These are phyloP conservation scores for Camponotus fellah DNA, from an alignment of 2,888 invertebrate genomes.

Conservation along the genomic window DNA sequence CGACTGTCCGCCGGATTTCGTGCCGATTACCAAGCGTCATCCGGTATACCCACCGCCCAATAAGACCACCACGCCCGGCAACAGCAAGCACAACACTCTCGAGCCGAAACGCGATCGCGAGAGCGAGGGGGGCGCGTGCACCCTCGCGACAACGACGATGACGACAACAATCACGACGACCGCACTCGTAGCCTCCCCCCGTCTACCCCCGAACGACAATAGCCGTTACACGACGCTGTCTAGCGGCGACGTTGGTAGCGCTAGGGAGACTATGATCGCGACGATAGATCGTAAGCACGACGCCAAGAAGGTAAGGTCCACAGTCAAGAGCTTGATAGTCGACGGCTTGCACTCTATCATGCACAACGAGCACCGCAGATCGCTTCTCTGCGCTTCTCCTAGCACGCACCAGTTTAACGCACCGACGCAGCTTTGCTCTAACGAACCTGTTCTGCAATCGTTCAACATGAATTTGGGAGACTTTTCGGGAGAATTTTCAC, in stretches of 20 bases:
- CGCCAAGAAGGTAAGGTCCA: constrained; percentile 84
- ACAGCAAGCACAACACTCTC: constrained; percentile 76
- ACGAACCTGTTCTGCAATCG: constrained; percentile 32
- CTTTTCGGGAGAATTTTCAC: not conserved
- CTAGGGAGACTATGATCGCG: constrained; percentile 63
- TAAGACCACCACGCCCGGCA: constrained; percentile 71
- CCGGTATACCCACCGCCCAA: constrained; percentile 84
- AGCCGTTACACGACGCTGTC: constrained; percentile 45
- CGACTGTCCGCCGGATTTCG: constrained; percentile 84
- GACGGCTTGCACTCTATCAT: constrained; percentile 77
- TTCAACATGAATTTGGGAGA: not conserved
- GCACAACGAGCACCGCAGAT: constrained; percentile 61
- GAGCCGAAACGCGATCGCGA: constrained; percentile 69
- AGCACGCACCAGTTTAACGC: constrained; percentile 61
- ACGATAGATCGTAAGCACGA: constrained; percentile 71
- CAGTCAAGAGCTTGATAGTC: constrained; percentile 82
- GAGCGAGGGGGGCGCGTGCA: constrained; percentile 55
- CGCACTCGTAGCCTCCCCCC: constrained; percentile 52
- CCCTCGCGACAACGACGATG: constrained; percentile 26
- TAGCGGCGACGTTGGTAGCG: constrained; percentile 50
- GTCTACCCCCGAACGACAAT: constrained; percentile 63
- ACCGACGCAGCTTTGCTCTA: constrained; percentile 21
- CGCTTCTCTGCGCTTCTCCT: constrained; percentile 76
- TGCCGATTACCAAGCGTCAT: constrained; percentile 83
- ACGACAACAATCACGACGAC: constrained; percentile 5